Base-by-base conservation (phyloP, 1,140 invertebrate species). In the Zaprionus tsacasi region DNA sequence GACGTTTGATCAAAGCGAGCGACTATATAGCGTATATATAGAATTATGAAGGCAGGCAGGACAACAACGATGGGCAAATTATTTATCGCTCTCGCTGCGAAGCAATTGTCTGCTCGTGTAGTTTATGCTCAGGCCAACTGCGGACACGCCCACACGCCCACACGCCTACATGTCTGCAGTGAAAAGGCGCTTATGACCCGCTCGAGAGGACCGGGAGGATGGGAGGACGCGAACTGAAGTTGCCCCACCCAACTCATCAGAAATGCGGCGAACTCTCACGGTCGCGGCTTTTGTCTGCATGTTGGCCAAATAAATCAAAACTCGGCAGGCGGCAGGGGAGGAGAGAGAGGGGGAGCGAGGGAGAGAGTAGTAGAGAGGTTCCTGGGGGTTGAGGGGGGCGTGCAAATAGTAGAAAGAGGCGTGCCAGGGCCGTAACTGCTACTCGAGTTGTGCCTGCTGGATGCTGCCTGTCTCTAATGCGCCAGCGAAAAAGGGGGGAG, bases 291-390 rank as follows among this genome's bases (percentile, higher is more conserved):
- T 86, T 86, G 82, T 86, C 79, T 74, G 78, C 70, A 77, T 77
- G 63, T 64, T 67, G 60, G n/a, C 52, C 72, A 82, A 87, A 86
- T 86, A 87, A 86, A 86, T 86, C 82, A 86, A 86, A 86, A 82
- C 69, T 82, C 66, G 64, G 50, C 61, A 70, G 74, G 11, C 63
- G n/a, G 10, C 11, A 60, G 35, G 36, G 8, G 11, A 5, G 12
- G 12, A 27, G 36, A 3, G 10, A 3, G 13, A 17, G 2, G 15
- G 30, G 3, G 30, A 57, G 35, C 15, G 35, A 36, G 13, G 1
- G 3, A 6, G n/a, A 25, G 40, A 21, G 55, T 35, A 6, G 36
- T 36, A 0, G 6, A 1, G 27, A 25, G n/a, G 13, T 21, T n/a
- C n/a, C n/a, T n/a, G n/a, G n/a, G n/a, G n/a, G n/a, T n/a, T n/a